A percentile compares a stretch with the other conserved stretches of the same genome.
Conservation (phyloP, 2,113 vertebrate species). For the Lepus timidus region DNA sequence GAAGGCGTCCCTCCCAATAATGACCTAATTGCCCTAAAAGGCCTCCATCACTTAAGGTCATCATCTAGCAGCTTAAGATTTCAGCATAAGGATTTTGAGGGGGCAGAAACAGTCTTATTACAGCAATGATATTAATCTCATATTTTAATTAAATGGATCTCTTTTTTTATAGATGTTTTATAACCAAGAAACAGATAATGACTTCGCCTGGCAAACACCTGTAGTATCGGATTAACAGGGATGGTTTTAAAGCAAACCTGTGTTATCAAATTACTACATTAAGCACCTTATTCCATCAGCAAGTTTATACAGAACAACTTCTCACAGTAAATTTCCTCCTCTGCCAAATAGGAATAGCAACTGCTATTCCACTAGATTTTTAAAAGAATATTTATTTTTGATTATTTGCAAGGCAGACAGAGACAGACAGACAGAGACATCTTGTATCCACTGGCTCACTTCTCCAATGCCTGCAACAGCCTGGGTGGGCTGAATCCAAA, state of each 20-base stretch:
- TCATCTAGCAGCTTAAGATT: neutral
- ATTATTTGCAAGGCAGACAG: too few relatives aligned
- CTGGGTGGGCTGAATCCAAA: too few relatives aligned
- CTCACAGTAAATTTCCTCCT: neutral
- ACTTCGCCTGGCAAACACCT: neutral
- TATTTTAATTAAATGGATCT: slow-evolving; percentile 6
- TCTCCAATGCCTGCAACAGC: too few relatives aligned
- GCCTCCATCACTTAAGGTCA: neutral
- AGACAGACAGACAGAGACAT: too few relatives aligned
- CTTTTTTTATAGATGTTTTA: neutral
- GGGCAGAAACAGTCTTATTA: neutral
- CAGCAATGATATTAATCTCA: neutral
- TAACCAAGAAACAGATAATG: neutral
- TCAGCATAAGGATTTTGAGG: neutral
- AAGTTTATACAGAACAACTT: neutral
- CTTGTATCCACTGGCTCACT: too few relatives aligned
- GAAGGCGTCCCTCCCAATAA: neutral
- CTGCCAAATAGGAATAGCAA: neutral
- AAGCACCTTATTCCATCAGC: neutral
- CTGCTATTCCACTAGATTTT: neutral
- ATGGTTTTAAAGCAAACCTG: neutral
- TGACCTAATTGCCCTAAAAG: neutral
- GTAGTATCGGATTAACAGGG: neutral
- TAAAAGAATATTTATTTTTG: neutral
- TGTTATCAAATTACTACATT: neutral